These are phyloP conservation scores for Pseudotriccus pelzelni DNA, from an alignment of 2,797 vertebrate genomes.

Conservation along the genomic window DNA sequence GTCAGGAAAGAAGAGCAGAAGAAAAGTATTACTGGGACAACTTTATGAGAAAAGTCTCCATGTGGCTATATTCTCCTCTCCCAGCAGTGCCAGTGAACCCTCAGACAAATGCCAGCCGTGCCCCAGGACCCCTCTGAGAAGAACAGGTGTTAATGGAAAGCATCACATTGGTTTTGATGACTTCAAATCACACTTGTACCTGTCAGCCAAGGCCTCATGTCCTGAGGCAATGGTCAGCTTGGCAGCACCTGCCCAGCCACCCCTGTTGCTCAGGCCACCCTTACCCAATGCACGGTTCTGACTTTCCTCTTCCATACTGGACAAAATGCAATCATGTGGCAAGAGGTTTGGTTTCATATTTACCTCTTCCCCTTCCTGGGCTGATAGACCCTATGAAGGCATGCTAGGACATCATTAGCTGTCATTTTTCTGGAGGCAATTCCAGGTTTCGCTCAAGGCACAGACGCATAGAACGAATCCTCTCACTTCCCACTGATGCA, in stretches of 20 bases:
- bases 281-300: neutral
- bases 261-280: neutral
- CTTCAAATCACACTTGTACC: neutral
- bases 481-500: neutral
- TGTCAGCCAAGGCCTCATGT: neutral
- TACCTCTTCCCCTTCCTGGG: neutral
- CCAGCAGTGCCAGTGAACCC: neutral
- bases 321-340: neutral
- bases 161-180: neutral
- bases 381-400: neutral
- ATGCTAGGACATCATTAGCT: neutral
- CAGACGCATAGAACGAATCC: neutral
- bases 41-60: neutral
- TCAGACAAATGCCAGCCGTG: neutral
- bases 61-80: neutral
- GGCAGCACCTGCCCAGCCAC: neutral
- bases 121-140: neutral
- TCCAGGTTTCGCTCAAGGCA: neutral
- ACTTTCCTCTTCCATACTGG: neutral
- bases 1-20: neutral
- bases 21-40: neutral
- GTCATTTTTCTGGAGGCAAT: neutral
- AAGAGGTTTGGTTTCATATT: neutral
- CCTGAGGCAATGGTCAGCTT: neutral
- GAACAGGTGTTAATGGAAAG: neutral